These are phyloP conservation scores for Lasioglossum morio DNA, from an alignment of 2,888 invertebrate species.

Conservation along the genomic window DNA sequence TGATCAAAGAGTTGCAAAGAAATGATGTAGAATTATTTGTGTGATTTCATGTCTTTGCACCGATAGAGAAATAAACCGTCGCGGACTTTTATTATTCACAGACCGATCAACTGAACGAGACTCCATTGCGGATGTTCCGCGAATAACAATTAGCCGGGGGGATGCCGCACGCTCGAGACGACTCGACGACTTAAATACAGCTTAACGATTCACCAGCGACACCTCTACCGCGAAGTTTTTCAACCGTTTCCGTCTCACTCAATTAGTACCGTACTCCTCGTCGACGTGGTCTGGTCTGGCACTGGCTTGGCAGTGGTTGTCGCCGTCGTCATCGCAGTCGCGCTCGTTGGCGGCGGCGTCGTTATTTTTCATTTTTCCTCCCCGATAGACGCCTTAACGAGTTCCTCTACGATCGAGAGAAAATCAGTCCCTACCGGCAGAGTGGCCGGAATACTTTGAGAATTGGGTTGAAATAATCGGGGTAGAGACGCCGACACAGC, in stretches of 20 bases:
- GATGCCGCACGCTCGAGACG: slow-evolving; percentile 35
- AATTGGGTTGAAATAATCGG: slow-evolving; percentile 46
- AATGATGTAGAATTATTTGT: neutral
- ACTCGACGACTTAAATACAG: slow-evolving; percentile 54
- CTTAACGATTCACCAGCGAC: slow-evolving; percentile 60
- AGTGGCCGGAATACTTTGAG: slow-evolving; percentile 39
- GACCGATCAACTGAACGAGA: slow-evolving; percentile 59
- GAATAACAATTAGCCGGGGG: slow-evolving; percentile 65
- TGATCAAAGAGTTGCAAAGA: neutral
- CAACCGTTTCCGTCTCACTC: slow-evolving; percentile 53
- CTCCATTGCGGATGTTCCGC: slow-evolving; percentile 61
- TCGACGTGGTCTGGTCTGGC: slow-evolving; percentile 14
- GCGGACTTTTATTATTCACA: slow-evolving; percentile 66
- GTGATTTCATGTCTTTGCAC: neutral
- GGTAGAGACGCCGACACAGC: neutral
- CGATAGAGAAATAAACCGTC: slow-evolving; percentile 16
- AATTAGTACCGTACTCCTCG: slow-evolving; percentile 52
- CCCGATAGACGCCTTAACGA: slow-evolving; percentile 53
- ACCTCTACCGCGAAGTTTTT: slow-evolving; percentile 50
- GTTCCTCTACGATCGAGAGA: slow-evolving; percentile 49
- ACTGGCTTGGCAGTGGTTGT: neutral
- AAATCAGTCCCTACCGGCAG: slow-evolving; percentile 32
- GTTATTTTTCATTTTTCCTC: slow-evolving; percentile 50
- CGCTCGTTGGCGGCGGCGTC: slow-evolving; percentile 14
- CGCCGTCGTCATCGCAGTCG: slow-evolving; percentile 16